Percentiles rank a stretch among this genome's conserved stretches.
Conservation (phyloP, 2,113 vertebrate genomes). For the Carassius auratus region DNA sequence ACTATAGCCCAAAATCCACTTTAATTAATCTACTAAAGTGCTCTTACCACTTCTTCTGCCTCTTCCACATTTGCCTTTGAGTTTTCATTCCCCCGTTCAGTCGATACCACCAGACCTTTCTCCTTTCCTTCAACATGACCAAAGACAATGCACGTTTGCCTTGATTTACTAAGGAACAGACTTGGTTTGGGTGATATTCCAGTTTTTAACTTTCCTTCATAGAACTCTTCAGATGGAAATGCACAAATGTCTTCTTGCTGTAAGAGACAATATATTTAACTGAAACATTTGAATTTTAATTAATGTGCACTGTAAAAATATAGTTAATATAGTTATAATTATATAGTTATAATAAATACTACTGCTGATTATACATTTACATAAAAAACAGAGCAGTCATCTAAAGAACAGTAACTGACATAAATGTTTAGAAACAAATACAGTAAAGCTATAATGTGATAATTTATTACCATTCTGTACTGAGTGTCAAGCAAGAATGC, state of each 20-base stretch:
- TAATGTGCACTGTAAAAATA: too few species aligned
- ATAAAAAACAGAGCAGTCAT: background rate
- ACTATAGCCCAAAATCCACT: too few species aligned
- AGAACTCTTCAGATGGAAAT: slow-evolving; percentile 82
- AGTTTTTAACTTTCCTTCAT: slow-evolving; percentile 65
- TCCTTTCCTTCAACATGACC: slow-evolving; percentile 79
- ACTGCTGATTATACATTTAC: background rate
- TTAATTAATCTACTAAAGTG: background rate
- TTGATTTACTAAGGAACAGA: slow-evolving; percentile 48
- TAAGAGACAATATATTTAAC: background rate
- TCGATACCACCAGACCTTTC: slow-evolving; percentile 76
- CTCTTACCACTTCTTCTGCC: slow-evolving; percentile 72
- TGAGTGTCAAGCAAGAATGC: slow-evolving; percentile 79
- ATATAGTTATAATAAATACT: too few species aligned
- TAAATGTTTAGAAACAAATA: background rate
- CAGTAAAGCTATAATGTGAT: background rate
- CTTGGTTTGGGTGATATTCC: slow-evolving; percentile 45
- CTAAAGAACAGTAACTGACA: too few species aligned
- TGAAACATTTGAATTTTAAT: background rate
- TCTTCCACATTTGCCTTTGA: slow-evolving; percentile 82
- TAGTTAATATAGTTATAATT: too few species aligned
- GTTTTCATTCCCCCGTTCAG: slow-evolving; percentile 81
- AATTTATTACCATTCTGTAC: slow-evolving; percentile 82
- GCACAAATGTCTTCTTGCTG: slow-evolving; percentile 78
- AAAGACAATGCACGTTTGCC: slow-evolving; percentile 76